Conservation (phyloP, 2,113 vertebrate species). For the Thalassarche chlororhynchos region DNA sequence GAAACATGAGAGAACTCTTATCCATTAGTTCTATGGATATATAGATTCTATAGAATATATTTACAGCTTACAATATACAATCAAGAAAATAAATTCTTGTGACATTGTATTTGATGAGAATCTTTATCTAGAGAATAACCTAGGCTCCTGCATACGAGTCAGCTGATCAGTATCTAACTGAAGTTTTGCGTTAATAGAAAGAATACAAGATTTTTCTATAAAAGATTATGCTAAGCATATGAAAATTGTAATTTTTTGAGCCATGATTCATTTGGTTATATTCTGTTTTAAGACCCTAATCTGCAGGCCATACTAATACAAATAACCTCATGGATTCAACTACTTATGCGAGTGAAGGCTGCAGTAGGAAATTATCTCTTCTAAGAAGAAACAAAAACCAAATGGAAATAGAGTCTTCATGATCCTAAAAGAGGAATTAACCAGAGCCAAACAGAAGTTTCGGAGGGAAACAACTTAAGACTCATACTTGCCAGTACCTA, state of each 20-base stretch:
- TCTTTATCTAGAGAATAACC: not conserved
- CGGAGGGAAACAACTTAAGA: not conserved
- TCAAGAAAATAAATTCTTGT: not conserved
- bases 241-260: not conserved
- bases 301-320: not conserved
- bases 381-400: not conserved
- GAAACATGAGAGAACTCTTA: not conserved
- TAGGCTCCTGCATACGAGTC: not conserved
- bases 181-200: not conserved
- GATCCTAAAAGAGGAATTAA: not conserved
- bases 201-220: not conserved
- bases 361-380: not conserved
- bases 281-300: not conserved
- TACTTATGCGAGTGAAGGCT: not conserved
- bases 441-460: not conserved
- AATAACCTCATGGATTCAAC: not conserved
- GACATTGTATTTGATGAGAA: not conserved
- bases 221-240: not conserved
- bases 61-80: not conserved
- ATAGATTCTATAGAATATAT: not conserved
- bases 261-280: not conserved
- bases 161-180: not conserved
- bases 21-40: not conserved
- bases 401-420: not conserved
- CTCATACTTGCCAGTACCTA: not conserved